Percentiles rank a stretch among this genome's conserved stretches.
Evolutionary conservation across 2,113 vertebrate genomes (phyloP).

Genomic region (Xiphias gladius): DNA sequence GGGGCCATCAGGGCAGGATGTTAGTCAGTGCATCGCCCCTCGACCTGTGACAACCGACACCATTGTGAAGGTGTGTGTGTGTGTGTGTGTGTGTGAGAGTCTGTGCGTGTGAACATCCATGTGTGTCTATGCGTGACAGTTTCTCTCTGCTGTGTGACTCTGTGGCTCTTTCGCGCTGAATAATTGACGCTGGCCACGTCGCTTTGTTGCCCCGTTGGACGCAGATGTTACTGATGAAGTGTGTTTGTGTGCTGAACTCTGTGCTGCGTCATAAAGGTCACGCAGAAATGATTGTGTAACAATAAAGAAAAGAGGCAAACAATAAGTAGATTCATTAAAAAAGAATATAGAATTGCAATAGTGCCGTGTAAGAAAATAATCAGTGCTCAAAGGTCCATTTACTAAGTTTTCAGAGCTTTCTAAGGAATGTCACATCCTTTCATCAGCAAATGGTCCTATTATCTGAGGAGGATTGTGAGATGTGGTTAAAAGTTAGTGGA

Average conservation of each 20-base stretch:
- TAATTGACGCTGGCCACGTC: neutral
- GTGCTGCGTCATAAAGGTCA: no score
- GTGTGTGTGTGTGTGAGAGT: neutral
- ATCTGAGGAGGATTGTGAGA: no score
- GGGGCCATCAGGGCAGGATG: neutral
- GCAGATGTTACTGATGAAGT: neutral
- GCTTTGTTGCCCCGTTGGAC: neutral
- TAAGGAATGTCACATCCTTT: no score
- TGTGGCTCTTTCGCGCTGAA: neutral
- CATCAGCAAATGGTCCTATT: no score
- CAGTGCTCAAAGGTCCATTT: no score
- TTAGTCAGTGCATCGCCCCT: neutral
- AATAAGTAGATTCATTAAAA: neutral
- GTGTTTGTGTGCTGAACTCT: neutral
- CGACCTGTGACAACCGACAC: constrained; percentile 3
- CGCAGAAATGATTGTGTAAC: no score
- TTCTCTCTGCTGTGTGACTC: constrained; percentile 1
- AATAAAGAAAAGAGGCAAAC: neutral
- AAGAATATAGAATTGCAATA: no score
- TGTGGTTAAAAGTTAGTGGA: no score
- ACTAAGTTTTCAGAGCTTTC: no score
- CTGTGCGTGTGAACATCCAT: no score
- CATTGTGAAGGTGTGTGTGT: neutral
- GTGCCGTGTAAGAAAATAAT: no score
- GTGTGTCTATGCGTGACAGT: neutral